Base-by-base conservation (phyloP, 2,113 vertebrate genomes). In the Ammospiza nelsoni region DNA sequence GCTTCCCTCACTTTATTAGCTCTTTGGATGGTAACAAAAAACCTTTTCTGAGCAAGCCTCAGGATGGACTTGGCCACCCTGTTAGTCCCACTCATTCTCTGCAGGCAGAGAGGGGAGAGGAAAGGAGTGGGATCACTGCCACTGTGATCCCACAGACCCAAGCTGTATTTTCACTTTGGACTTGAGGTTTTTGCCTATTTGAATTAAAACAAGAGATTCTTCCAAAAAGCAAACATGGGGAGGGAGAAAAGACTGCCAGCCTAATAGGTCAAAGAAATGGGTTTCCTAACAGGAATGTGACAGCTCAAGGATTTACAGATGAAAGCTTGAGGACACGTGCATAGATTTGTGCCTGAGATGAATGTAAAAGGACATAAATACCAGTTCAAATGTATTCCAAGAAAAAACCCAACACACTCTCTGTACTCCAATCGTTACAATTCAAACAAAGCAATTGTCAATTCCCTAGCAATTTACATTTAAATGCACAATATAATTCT, bases 401-500 rank as follows among this genome's bases (percentile, higher is more conserved):
- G 72, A 48, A 89, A 93, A 87, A 88, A 80, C 37, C 11, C 1
- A n/a, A 55, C 2, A 9, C 58, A 9, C 79, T n/a, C 19, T n/a
- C 39, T 39, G 28, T 59, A 71, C 51, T 93, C 31, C 4, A 91
- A 85, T 77, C 66, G 66, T 84, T 96, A 62, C 66, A 63, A 92
- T 95, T 92, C 87, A 88, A 80, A 96, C 71, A 94, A 92, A 97
- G 79, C 9, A 51, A 91, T 51, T 9, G n/a, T 76, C 88, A 88
- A 13, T 62, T 77, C 87, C 77, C 62, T 0, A 3, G 66, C 57
- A 94, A 77, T 96, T 96, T 89, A 84, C 81, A 92, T 87, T 79
- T 85, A 95, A 96, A 96, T 89, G 79, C 49, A 82, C 63, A 84
- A 77, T 58, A 35, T n/a, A 90, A 51, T 55, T 86, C 84, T 91